phyloP scores from a whole-genome alignment of 2,797 vertebrate genomes.

The Enteromius thamalakanensis region DNA sequence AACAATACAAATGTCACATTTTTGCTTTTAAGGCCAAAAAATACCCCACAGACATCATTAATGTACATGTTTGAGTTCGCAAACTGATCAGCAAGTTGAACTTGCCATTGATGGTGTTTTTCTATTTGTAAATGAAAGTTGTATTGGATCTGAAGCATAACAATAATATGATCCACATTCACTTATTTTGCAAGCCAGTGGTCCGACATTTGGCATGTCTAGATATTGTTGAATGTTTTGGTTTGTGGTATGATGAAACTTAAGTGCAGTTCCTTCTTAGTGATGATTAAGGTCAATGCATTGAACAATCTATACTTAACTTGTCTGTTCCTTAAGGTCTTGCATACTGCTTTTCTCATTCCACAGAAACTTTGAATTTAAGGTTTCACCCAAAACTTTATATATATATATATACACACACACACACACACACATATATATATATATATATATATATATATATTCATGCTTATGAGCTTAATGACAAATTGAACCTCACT shows the following conservation, averaged over 20 bases:
- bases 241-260: background rate
- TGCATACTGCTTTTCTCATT: background rate
- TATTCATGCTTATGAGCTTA: background rate
- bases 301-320: background rate
- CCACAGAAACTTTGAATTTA: background rate
- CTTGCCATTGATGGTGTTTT: background rate
- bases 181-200: background rate
- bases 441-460: too few species aligned
- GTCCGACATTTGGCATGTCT: background rate
- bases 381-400: background rate
- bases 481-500: background rate
- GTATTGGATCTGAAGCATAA: background rate
- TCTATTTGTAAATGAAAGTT: background rate
- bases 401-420: background rate
- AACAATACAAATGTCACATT: background rate
- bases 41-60: background rate
- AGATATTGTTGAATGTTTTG: background rate
- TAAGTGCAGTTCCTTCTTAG: background rate
- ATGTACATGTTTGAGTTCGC: background rate
- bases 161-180: background rate
- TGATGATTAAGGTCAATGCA: background rate
- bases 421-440: too few species aligned
- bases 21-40: background rate
- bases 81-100: background rate
- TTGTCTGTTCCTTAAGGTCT: background rate